Evolutionary conservation across 2,113 vertebrate species (phyloP).

Genomic region (Aegithalos caudatus): DNA sequence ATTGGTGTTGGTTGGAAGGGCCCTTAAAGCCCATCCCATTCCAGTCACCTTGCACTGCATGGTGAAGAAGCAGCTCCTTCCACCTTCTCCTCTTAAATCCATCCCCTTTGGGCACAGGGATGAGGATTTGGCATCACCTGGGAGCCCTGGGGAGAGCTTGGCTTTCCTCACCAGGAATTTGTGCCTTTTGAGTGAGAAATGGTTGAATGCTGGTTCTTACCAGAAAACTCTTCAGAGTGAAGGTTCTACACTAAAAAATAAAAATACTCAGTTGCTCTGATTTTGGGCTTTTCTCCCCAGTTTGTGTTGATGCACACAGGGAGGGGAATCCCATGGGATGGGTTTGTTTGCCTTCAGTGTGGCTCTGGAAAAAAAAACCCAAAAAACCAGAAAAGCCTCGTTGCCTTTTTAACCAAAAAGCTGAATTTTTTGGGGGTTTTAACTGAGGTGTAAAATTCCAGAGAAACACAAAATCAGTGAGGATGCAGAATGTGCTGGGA

Average conservation of each 20-base stretch:
- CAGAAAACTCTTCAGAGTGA: not conserved
- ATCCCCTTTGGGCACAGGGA: rapidly evolving
- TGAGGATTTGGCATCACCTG: rapidly evolving
- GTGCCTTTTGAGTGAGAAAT: not conserved
- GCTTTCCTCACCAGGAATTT: no score
- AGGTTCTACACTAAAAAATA: not conserved
- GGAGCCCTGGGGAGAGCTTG: no score
- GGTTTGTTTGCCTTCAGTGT: not conserved
- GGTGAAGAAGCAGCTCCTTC: not conserved
- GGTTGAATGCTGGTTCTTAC: rapidly evolving
- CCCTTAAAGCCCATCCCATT: rapidly evolving
- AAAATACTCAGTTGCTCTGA: not conserved
- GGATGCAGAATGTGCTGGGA: not conserved
- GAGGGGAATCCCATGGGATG: not conserved
- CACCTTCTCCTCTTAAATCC: not conserved
- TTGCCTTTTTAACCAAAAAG: not conserved
- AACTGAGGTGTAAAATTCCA: rapidly evolving
- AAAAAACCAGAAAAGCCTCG: rapidly evolving
- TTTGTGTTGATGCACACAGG: rapidly evolving
- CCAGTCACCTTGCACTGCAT: rapidly evolving
- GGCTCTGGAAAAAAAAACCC: no score
- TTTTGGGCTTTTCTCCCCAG: rapidly evolving
- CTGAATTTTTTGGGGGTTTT: not conserved
- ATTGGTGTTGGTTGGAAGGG: not conserved
- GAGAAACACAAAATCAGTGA: not conserved